phyloP scores from a whole-genome alignment of 2,888 invertebrate genomes.

The Dioctria rufipes region DNA sequence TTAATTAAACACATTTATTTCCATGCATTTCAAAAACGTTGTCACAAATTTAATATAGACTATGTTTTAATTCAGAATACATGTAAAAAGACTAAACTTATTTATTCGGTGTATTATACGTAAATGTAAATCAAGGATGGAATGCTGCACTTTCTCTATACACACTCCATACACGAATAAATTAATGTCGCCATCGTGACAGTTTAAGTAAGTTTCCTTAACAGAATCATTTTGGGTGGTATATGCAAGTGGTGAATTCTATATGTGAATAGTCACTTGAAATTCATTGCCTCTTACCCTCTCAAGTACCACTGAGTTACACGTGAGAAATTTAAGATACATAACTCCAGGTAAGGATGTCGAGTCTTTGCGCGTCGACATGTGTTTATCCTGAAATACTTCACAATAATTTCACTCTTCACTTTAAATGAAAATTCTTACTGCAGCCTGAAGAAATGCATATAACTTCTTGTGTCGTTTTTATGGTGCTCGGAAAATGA shows the following conservation, averaged over 20 bases:
- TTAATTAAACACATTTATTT: no score
- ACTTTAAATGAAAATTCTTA: slow-evolving; percentile 45
- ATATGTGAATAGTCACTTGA: slow-evolving; percentile 45
- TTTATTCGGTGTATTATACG: no score
- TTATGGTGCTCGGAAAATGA: slow-evolving; percentile 34
- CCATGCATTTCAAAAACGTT: no score
- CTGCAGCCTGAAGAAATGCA: slow-evolving; percentile 8
- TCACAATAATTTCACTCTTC: slow-evolving; percentile 44
- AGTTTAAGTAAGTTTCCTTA: slow-evolving; percentile 35
- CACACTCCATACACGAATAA: not conserved
- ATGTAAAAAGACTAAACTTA: no score
- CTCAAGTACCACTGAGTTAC: not conserved
- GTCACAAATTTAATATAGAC: no score
- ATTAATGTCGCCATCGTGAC: slow-evolving; percentile 26
- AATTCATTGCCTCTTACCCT: slow-evolving; percentile 33
- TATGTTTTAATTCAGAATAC: no score
- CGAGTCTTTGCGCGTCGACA: slow-evolving; percentile 9
- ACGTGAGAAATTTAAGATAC: slow-evolving; percentile 4
- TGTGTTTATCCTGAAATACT: slow-evolving; percentile 46
- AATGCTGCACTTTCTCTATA: no score
- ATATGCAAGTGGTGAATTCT: slow-evolving; percentile 36
- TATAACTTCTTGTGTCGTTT: slow-evolving; percentile 39
- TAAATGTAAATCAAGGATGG: no score
- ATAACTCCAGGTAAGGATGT: slow-evolving; percentile 19
- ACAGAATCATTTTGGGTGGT: slow-evolving; percentile 35